A percentile compares a stretch with the other conserved stretches of the same genome.
Evolutionary conservation across 2,888 invertebrate genomes (phyloP).

Genomic region (Cheiracanthium punctorium): DNA sequence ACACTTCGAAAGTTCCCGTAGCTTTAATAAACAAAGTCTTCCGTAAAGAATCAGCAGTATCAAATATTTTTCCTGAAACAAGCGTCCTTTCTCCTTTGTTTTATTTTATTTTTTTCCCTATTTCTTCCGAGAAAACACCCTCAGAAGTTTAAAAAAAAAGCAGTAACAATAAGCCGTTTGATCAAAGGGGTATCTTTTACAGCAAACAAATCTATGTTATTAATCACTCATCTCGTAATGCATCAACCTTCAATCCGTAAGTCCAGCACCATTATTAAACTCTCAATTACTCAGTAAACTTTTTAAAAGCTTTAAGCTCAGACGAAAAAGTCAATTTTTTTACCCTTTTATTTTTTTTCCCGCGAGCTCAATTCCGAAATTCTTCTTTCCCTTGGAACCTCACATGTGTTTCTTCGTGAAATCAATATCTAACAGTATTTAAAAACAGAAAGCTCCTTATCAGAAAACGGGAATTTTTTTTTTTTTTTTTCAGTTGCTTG

Average conservation of each 20-base stretch:
- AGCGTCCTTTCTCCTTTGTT: too few species aligned
- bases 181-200: background rate
- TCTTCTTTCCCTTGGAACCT: background rate
- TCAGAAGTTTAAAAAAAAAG: background rate
- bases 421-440: background rate
- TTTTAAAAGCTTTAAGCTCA: constrained; percentile 32
- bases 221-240: background rate
- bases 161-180: too few species aligned
- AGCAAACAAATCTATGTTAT: background rate
- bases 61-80: too few species aligned
- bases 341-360: background rate
- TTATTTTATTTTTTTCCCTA: too few species aligned
- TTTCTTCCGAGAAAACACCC: too few species aligned
- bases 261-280: constrained; percentile 38
- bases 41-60: too few species aligned
- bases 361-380: background rate
- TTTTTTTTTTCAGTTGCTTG: constrained; percentile 4
- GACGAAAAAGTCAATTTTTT: constrained; percentile 28
- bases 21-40: too few species aligned
- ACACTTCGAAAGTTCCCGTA: too few species aligned
- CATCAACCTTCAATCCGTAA: background rate
- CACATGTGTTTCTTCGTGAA: background rate
- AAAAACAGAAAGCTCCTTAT: background rate
- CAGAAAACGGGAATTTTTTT: background rate
- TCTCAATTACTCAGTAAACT: constrained; percentile 57